Conservation (phyloP, 2,113 vertebrate species). For the Forbesichthys papilliferus region DNA sequence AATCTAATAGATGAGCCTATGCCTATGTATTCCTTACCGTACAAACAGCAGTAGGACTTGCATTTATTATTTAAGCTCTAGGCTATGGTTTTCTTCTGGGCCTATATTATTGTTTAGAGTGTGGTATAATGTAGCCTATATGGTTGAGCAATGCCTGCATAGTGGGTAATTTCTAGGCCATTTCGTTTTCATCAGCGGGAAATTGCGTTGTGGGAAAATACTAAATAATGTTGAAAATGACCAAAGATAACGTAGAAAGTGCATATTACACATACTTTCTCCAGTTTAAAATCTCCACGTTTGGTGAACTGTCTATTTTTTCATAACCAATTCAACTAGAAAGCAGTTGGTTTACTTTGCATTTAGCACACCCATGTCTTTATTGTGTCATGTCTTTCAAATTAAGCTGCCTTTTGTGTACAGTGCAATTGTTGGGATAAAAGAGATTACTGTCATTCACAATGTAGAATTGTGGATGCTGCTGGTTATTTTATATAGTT, state of each 20-base stretch:
- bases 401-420: neutral
- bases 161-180: neutral
- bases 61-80: neutral
- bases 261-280: too few relatives aligned
- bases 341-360: too few relatives aligned
- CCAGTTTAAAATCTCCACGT: too few relatives aligned
- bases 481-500: too few relatives aligned
- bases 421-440: neutral
- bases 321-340: too few relatives aligned
- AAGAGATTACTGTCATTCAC: neutral
- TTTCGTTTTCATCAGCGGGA: neutral
- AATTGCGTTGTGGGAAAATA: too few relatives aligned
- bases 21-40: neutral
- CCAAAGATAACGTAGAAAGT: neutral
- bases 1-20: neutral
- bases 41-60: neutral
- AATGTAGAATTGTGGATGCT: neutral
- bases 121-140: neutral
- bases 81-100: neutral
- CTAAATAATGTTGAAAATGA: neutral
- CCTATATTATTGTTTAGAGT: neutral
- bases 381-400: neutral
- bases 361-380: too few relatives aligned
- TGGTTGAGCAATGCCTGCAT: neutral
- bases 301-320: too few relatives aligned